phyloP scores from a whole-genome alignment of 2,888 invertebrate species.

The Magallana nippona region DNA sequence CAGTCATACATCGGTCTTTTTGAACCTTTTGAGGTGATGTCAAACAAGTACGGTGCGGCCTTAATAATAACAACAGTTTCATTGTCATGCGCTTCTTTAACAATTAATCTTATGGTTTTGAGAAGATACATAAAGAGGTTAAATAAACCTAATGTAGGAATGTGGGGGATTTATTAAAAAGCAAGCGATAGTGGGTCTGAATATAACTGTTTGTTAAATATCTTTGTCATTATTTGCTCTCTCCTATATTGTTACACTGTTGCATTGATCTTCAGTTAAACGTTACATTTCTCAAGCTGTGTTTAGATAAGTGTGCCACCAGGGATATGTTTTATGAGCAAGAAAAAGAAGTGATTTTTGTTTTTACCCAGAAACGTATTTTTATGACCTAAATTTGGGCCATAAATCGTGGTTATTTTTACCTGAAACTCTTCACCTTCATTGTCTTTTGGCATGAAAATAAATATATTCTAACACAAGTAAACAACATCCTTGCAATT shows the following conservation, averaged over 20 bases:
- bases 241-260: background rate
- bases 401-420: too few relatives aligned
- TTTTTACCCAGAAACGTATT: too few relatives aligned
- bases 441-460: too few relatives aligned
- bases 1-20: too few relatives aligned
- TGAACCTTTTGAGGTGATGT: too few relatives aligned
- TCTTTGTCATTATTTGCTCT: constrained; percentile 25
- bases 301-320: background rate
- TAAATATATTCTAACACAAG: too few relatives aligned
- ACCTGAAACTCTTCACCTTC: too few relatives aligned
- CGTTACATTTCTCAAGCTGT: background rate
- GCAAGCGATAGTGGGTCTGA: background rate
- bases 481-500: too few relatives aligned
- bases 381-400: too few relatives aligned
- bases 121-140: background rate
- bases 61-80: too few relatives aligned
- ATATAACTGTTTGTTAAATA: constrained; percentile 1
- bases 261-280: background rate
- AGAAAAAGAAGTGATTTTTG: background rate
- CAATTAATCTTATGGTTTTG: background rate
- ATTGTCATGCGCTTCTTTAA: background rate
- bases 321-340: background rate
- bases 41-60: too few relatives aligned
- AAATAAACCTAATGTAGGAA: background rate
- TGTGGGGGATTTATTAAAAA: background rate